Base-by-base conservation (phyloP, 2,113 vertebrate species). In the Sapajus apella region DNA sequence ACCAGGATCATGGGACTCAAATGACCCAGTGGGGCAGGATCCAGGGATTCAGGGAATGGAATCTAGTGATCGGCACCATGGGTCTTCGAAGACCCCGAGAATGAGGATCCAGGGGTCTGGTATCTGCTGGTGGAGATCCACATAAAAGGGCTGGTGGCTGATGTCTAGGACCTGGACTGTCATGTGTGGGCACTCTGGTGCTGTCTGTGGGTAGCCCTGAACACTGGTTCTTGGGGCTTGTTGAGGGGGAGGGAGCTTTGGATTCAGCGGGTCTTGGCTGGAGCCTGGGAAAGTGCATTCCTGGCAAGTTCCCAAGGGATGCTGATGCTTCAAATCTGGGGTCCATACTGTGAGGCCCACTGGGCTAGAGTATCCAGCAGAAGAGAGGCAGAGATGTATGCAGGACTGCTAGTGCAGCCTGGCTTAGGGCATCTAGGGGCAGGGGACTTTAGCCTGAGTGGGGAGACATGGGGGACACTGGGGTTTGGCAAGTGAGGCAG, bases 111-210 rank as follows among this genome's bases (percentile, higher is more conserved):
- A 64, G 92, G 64, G 35, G 10, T 73, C 56, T 77, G 52, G 77
- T 23, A 35, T 32, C 12, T 58, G 32, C 32, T 11, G 12, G 35
- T 50, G 58, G 35, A 85, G 37, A 86, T 10, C 35, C 52, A 86
- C 45, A 32, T 20, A 30, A 25, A 87, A 56, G 30, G 40, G 55
- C 27, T 13, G 32, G 16, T 25, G 20, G 25, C 21, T 7, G 27
- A 20, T 2, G 12, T 68, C 10, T 25, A 2, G 17, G 79, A 27
- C 23, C 55, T 25, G 11, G 64, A 27, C 37, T 23, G 45, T 70
- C 66, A 16, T 0, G 0, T 25, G 32, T 35, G 13, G 64, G 30
- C 45, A 21, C 12, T 32, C 40, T 13, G 64, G n/a, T 0, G 1
- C 45, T 32, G 25, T 87, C 21, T 56, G 47, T 40, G 40, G 32